These are phyloP conservation scores for Manis pentadactyla DNA, from an alignment of 2,797 vertebrate genomes.

Conservation along the genomic window DNA sequence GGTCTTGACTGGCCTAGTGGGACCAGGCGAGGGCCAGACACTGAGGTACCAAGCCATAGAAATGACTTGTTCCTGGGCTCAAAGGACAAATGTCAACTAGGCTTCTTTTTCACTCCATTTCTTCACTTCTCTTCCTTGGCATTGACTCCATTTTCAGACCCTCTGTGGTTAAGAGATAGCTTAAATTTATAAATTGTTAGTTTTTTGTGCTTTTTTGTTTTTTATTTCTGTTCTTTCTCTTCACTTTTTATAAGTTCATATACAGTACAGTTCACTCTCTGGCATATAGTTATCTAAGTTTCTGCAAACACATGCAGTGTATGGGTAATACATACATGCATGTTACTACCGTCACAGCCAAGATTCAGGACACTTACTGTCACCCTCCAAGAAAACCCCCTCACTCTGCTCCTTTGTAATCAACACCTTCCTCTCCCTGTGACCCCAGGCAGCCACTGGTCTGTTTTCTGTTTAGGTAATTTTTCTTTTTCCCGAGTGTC, in stretches of 20 bases:
- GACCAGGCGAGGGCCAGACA: neutral
- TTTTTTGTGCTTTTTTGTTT: neutral
- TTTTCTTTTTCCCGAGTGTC: neutral
- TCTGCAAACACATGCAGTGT: neutral
- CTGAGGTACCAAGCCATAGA: neutral
- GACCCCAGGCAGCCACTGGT: neutral
- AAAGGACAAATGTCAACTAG: neutral
- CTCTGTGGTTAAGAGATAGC: neutral
- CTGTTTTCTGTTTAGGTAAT: neutral
- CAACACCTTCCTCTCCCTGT: neutral
- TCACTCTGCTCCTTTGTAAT: neutral
- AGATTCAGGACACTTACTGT: neutral
- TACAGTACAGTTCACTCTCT: neutral
- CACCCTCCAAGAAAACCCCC: neutral
- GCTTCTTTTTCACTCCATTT: neutral
- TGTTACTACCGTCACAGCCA: neutral
- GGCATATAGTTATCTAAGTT: too few relatives aligned
- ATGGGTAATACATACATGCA: rapidly evolving
- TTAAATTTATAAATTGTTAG: neutral
- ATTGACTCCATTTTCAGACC: neutral
- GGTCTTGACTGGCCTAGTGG: neutral
- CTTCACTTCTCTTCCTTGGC: neutral
- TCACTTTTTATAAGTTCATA: neutral
- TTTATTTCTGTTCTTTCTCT: neutral
- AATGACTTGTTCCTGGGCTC: neutral